Conservation (phyloP, 2,888 invertebrate genomes). For the Timandra comae region DNA sequence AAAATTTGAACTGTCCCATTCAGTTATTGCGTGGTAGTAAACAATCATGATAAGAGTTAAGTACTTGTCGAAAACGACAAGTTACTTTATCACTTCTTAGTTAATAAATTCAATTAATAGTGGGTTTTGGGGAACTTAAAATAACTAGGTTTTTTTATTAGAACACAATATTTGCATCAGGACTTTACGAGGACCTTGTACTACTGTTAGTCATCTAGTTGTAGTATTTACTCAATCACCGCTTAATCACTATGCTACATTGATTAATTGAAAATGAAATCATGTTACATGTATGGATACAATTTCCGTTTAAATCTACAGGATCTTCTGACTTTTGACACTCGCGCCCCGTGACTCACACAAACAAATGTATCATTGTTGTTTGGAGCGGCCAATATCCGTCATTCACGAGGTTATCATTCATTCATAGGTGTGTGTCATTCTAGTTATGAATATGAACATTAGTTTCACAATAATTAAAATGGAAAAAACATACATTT, state of each 20-base stretch:
- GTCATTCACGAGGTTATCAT: conserved; percentile 39
- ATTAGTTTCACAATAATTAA: no score
- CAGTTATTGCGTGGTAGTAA: conserved; percentile 47
- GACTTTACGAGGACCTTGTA: no score
- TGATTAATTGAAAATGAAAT: conserved; percentile 50
- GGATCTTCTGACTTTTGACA: conserved; percentile 51
- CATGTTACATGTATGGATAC: conserved; percentile 52
- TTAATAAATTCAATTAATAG: conserved; percentile 11
- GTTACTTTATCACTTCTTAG: conserved; percentile 36
- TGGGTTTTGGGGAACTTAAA: neutral
- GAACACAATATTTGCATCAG: no score
- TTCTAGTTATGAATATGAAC: conserved; percentile 11
- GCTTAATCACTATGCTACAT: conserved; percentile 31
- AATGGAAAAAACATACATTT: no score
- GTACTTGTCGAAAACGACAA: conserved; percentile 41
- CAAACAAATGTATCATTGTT: conserved; percentile 35
- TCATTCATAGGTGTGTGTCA: conserved; percentile 27
- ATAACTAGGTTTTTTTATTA: no score
- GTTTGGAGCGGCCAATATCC: conserved; percentile 29
- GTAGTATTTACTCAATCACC: conserved; percentile 23
- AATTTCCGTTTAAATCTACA: conserved; percentile 48
- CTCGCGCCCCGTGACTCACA: conserved; percentile 39
- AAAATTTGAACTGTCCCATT: conserved; percentile 41
- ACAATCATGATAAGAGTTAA: conserved; percentile 46
- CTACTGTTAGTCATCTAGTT: conserved; percentile 23